Percentiles rank a stretch among this genome's conserved stretches.
These are phyloP conservation scores for Dusona sp. DNA, from an alignment of 2,888 invertebrate species.

Conservation along the genomic window DNA sequence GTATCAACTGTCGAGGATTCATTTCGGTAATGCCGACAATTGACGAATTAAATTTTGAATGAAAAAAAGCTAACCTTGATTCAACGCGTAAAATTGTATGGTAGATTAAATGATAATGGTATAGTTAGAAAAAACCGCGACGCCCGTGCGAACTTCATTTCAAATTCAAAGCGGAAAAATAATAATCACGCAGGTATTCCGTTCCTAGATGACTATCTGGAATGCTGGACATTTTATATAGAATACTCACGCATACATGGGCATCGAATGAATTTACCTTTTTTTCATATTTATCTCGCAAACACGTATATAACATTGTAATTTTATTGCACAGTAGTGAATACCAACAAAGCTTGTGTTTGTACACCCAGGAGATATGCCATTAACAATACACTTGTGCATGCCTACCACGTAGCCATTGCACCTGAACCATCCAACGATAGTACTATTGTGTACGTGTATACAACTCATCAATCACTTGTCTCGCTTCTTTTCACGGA, in stretches of 20 bases:
- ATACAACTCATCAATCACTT: conserved; percentile 59
- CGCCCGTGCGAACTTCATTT: conserved; percentile 42
- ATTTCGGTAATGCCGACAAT: neutral
- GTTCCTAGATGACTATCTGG: conserved; percentile 2
- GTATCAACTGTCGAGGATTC: neutral
- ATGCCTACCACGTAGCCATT: conserved; percentile 55
- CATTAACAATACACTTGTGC: conserved; percentile 50
- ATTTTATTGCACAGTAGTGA: conserved; percentile 45
- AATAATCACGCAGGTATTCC: conserved; percentile 32
- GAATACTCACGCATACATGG: neutral
- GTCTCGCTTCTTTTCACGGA: conserved; percentile 62
- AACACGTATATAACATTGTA: conserved; percentile 32
- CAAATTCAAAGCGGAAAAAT: conserved; percentile 44
- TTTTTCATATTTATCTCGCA: conserved; percentile 36
- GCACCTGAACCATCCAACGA: conserved; percentile 39
- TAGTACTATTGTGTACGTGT: neutral
- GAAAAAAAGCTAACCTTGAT: conserved; percentile 73
- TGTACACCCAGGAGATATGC: conserved; percentile 40
- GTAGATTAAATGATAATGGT: neutral
- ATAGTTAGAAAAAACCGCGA: conserved; percentile 48
- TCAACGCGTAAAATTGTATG: conserved; percentile 50
- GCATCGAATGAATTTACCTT: conserved; percentile 26
- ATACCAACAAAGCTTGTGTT: conserved; percentile 39
- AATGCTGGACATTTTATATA: neutral
- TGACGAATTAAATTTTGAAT: neutral